These are phyloP conservation scores for Tolmerus cingulatus DNA, from an alignment of 2,888 invertebrate species.

Conservation along the genomic window DNA sequence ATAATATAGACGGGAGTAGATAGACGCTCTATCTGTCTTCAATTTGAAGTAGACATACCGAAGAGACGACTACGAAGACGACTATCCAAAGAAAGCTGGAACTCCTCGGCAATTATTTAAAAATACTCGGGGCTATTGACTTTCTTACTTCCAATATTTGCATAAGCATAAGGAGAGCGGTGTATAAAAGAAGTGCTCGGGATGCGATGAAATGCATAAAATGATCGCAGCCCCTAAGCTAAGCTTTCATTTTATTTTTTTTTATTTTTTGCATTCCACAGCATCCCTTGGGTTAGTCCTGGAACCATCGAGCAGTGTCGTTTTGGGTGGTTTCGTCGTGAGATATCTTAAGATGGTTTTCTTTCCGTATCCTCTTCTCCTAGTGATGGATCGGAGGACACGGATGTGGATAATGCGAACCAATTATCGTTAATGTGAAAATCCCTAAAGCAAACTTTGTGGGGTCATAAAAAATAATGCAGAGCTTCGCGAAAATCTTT, in stretches of 20 bases:
- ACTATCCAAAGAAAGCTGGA: conserved; percentile 5
- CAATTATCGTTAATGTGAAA: conserved; percentile 32
- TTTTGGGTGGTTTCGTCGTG: not conserved
- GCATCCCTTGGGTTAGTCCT: not conserved
- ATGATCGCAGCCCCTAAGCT: not conserved
- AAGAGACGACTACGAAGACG: not conserved
- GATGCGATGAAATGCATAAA: conserved; percentile 38
- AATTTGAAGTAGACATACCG: not conserved
- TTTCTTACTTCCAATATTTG: conserved; percentile 37
- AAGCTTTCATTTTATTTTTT: not conserved
- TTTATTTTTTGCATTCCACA: conserved; percentile 15
- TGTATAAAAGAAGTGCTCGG: conserved; percentile 7
- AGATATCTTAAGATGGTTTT: not conserved
- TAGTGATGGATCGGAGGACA: conserved; percentile 5
- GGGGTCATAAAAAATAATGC: not conserved
- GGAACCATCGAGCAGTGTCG: not conserved
- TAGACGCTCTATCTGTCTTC: not conserved
- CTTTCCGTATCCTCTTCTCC: not conserved
- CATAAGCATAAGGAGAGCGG: conserved; percentile 22
- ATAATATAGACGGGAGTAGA: not conserved
- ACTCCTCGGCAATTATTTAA: conserved; percentile 36
- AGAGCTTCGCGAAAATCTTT: not conserved
- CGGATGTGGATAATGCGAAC: conserved; percentile 16
- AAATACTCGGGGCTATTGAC: conserved; percentile 31
- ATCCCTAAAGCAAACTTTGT: conserved; percentile 23